A percentile compares a stretch with the other conserved stretches of the same genome.
Conservation (phyloP, 2,113 vertebrate species). For the Prolemur simus region DNA sequence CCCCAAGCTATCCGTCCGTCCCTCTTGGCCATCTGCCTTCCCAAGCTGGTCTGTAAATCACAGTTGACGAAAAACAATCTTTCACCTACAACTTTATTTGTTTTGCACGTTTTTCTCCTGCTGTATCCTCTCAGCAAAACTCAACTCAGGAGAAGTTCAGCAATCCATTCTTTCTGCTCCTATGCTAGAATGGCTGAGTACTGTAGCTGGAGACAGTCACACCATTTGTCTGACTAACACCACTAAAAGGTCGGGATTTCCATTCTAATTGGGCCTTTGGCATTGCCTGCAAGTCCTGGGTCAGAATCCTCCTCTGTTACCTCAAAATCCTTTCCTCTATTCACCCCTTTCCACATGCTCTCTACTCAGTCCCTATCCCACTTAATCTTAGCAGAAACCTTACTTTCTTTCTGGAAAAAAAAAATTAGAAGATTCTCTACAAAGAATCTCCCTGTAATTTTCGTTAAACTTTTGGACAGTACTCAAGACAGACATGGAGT, state of each 20-base stretch:
- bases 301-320: neutral
- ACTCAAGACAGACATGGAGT: neutral
- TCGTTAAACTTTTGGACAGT: neutral
- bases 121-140: neutral
- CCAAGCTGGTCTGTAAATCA: neutral
- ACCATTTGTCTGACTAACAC: neutral
- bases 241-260: neutral
- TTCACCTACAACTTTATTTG: neutral
- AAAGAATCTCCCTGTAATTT: neutral
- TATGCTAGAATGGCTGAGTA: neutral
- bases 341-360: neutral
- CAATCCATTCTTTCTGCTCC: neutral
- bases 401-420: neutral
- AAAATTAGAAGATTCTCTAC: neutral
- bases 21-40: neutral
- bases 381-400: neutral
- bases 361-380: neutral
- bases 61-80: neutral
- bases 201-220: neutral
- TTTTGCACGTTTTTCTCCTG: neutral
- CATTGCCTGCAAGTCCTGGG: neutral
- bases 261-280: neutral
- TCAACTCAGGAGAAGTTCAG: neutral
- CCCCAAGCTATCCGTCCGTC: neutral
- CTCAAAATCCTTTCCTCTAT: neutral